Evolutionary conservation across 2,797 vertebrate genomes (phyloP), one percentile per base, ranked within the genome.

Genomic region (Tympanoctomys barrerae): DNA sequence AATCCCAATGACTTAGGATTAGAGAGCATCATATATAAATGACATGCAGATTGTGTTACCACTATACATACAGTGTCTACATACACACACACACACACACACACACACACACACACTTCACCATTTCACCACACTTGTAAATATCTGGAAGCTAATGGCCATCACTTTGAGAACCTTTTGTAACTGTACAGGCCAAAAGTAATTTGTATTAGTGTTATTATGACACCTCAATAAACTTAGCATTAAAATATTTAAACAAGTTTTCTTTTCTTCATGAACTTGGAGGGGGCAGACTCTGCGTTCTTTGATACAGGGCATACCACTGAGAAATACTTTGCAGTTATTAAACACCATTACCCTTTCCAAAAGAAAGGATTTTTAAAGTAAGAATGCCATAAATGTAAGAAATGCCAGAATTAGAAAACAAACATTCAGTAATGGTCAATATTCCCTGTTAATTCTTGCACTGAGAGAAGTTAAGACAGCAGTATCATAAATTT

Each of bases 371-470:
- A 94, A 89, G 71, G 71, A 10, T 10, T 61, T 64, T 91, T 70
- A 91, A 16, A 83, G 70, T 52, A 94, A 75, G 18, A 87, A 87
- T 68, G 26, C 73, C 52, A 83, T 26, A 89, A 89, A 85, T 33
- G 26, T 24, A 73, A 90, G 31, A 86, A 92, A 89, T 83, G 31
- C 77, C n/a, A 94, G 46, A 96, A 96, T 39, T 59, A 81, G 71
- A 94, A 97, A 92, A 59, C 18, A 39, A 84, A 24, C 31, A 95
- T 82, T 94, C 57, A 83, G 4, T 9, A 88, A 68, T 0, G 87
- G 61, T 21, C 78, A 91, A 54, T 83, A 82, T 57, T 87, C 57
- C 75, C 46, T 33, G 8, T 49, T 52, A 46, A 33, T 78, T 31
- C 28, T 16, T 52, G 46, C 28, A 78, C 46, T 52, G 11, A 52